Percentiles rank a stretch among this genome's conserved stretches.
These are phyloP conservation scores for Mythimna albipuncta DNA, from an alignment of 2,888 invertebrate genomes.

Conservation along the genomic window DNA sequence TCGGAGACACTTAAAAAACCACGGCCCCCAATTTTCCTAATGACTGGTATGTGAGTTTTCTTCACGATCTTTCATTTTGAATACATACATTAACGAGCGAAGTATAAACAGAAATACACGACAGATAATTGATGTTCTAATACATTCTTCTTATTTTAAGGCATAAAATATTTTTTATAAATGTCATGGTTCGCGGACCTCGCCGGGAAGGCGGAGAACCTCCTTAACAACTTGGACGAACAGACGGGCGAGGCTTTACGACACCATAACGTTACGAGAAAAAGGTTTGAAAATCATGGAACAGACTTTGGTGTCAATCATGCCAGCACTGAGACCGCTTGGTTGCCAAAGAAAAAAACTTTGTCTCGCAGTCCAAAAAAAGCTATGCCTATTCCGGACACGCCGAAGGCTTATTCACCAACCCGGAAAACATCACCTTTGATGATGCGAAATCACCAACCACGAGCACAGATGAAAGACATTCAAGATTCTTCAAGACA, in stretches of 20 bases:
- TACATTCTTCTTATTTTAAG: slow-evolving; percentile 62
- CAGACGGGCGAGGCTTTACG: slow-evolving; percentile 93
- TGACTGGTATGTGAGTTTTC: slow-evolving; percentile 51
- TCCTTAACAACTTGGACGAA: slow-evolving; percentile 94
- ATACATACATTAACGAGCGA: not conserved
- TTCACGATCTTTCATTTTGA: not conserved
- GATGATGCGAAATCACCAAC: slow-evolving; percentile 44
- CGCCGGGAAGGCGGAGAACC: slow-evolving; percentile 94
- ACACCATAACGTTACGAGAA: slow-evolving; percentile 76
- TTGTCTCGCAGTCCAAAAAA: slow-evolving; percentile 69
- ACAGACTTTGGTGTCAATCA: slow-evolving; percentile 55
- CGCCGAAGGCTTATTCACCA: slow-evolving; percentile 64
- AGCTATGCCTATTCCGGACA: slow-evolving; percentile 69
- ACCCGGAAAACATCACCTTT: slow-evolving; percentile 67
- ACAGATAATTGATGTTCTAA: not conserved
- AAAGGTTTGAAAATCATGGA: slow-evolving; percentile 68
- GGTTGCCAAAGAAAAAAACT: slow-evolving; percentile 71
- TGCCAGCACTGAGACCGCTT: slow-evolving; percentile 66
- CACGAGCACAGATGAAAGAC: slow-evolving; percentile 66
- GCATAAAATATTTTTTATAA: slow-evolving; percentile 64
- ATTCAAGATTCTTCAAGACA: slow-evolving; percentile 56
- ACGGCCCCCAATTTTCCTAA: slow-evolving; percentile 47
- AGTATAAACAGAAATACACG: not conserved
- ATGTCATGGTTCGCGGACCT: slow-evolving; percentile 95
- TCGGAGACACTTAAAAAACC: slow-evolving; percentile 23